Percentiles rank a stretch among this genome's conserved stretches.
These are phyloP conservation scores for Pterocles orientalis DNA, from an alignment of 2,113 vertebrate species.

Conservation along the genomic window DNA sequence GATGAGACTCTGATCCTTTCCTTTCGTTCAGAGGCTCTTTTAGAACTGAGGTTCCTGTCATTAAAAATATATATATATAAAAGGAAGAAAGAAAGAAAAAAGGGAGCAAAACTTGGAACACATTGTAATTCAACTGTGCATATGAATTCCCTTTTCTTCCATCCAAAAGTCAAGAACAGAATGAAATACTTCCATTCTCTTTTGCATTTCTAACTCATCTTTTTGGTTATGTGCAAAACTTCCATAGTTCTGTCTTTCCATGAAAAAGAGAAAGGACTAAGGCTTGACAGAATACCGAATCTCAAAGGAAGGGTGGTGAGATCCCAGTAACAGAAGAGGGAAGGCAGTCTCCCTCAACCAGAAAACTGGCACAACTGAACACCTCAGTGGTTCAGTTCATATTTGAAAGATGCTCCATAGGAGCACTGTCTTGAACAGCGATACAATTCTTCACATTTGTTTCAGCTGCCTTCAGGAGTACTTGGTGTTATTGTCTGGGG, in stretches of 20 bases:
- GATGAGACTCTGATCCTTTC: not conserved
- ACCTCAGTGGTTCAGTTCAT: rapidly evolving
- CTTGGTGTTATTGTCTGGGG: too few relatives aligned
- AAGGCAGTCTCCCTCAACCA: not conserved
- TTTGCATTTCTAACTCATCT: not conserved
- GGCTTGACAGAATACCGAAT: not conserved
- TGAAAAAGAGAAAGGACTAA: not conserved
- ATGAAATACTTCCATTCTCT: not conserved
- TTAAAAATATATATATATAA: too few relatives aligned
- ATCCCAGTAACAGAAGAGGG: not conserved
- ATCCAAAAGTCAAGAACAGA: not conserved
- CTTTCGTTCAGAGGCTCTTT: not conserved
- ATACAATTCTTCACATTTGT: rapidly evolving
- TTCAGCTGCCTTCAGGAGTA: not conserved
- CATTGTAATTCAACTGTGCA: rapidly evolving
- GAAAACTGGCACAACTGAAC: not conserved
- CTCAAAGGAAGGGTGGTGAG: not conserved
- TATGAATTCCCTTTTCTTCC: not conserved
- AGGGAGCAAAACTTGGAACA: not conserved
- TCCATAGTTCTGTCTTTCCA: not conserved
- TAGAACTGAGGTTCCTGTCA: not conserved
- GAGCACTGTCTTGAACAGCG: rapidly evolving
- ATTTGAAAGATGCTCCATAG: not conserved
- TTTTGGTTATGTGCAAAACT: not conserved
- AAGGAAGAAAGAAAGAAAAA: not conserved